Evolutionary conservation across 2,888 invertebrate genomes (phyloP), one percentile per base, ranked within the genome.

Genomic region (Diaprepes abbreviatus): DNA sequence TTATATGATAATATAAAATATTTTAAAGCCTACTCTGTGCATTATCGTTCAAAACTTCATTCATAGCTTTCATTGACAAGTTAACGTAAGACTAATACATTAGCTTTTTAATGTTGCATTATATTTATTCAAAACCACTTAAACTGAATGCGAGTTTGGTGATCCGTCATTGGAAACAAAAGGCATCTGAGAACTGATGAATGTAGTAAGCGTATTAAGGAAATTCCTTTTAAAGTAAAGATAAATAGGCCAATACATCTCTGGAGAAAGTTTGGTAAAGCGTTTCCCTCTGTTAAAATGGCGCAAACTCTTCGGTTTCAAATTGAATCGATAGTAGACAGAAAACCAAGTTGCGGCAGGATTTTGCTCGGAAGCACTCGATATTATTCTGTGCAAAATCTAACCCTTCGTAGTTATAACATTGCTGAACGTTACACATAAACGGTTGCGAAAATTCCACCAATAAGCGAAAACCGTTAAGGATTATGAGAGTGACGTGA

Each of bases 241-340:
- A 45, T 24, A 7, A 48, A 28, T 28, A 48, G 7, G 24, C 48
- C 7, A 48, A 52, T 63, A 24, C 63, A 63, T n/a, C 64, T 45
- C 66, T 66, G 66, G 58, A 57, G 24, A 65, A 66, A 66, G 19
- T 58, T 58, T 40, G 43, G 40, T 40, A 64, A 52, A 64, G 28
- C 64, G 21, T 38, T 35, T 17, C 40, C 45, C 45, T 33, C 16
- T 33, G 21, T 36, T 50, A 36, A 35, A 16, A 66, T 57, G 48
- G 57, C 57, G 66, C 66, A 66, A 10, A 36, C 66, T 35, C 57
- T 45, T 36, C 55, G 6, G 16, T 17, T 14, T 66, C 14, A 36
- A 66, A 31, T 21, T 12, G 24, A 57, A 57, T 66, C 66, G 58
- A 66, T 66, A 48, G 58, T 31, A 21, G 3, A 16, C 40, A 35